Base-by-base conservation (phyloP, 1,140 invertebrate genomes). In the Scaptomyza montana region DNA sequence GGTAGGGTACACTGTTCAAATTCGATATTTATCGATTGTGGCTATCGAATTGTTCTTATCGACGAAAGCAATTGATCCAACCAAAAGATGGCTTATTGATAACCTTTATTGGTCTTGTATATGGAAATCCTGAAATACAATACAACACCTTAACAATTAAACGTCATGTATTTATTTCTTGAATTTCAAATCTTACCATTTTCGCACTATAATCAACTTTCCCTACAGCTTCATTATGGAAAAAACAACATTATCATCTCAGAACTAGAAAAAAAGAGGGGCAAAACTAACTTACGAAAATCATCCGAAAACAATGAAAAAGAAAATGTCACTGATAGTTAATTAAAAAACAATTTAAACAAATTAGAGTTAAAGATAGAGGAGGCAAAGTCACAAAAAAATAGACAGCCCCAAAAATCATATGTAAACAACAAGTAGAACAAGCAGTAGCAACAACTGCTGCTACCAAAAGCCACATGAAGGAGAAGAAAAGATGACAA, bases 331-430 rank as follows among this genome's bases (percentile, higher is more conserved):
- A 81, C 84, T 82, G 82, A 87, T 80, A 87, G 82, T 87, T 87
- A 87, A 87, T 87, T 87, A 87, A 87, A 87, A 87, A 87, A 87
- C 82, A 87, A 87, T 87, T 87, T 87, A 82, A 87, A 87, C 82
- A 87, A 87, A 87, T 87, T 87, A 87, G 82, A 87, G 84, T 79
- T 82, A 68, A 61, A 87, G 78, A 75, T 78, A 73, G 81, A 80
- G 56, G 30, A 45, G 59, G 49, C 64, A 51, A 19, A 12, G 13
- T 36, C 3, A 50, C 10, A 41, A 5, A 43, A 33, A 60, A 12
- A 25, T 4, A 36, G 33, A 7, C 33, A 36, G 39, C 39, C 39
- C 33, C 33, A 8, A 36, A 43, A 43, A 43, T 43, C n/a, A 43
- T 43, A n/a, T 43, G 39, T 43, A 43, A 43, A 43, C 39, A 43